Base-by-base conservation (phyloP, 1,140 invertebrate species). In the Riptortus pedestris region DNA sequence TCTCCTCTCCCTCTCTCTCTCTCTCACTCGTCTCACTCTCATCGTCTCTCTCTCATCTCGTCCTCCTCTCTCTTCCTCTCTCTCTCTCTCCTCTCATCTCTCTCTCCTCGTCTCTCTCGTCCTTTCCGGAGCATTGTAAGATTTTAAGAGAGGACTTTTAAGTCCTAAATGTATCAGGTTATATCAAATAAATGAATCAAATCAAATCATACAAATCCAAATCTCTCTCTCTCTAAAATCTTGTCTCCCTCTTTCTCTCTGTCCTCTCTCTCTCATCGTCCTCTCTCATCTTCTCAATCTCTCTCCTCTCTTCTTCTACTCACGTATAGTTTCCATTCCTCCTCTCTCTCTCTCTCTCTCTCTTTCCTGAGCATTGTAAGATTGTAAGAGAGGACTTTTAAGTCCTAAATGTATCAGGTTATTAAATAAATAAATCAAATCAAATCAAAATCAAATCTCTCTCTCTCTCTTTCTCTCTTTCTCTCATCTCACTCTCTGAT, bases 21-120 rank as follows among this genome's bases (percentile, higher is more conserved):
- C 57, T 11, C 28, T 59, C 22, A 5, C 20, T 28, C 22, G 5
- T 20, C 27, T 11, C 26, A 9, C 22, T 28, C 27, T 28, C 28
- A 9, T 31, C 29, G 7, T 60, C 66, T 29, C 63, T 65, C 29
- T 62, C 31, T 16, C 33, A 7, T 38, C 33, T 16, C 33, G 7
- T 16, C 33, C 33, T 38, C 33, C 33, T 16, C 33, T 16, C 33
- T 16, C 33, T 16, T 38, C 33, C 33, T 16, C 16, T 16, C 33
- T 16, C 33, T 16, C 16, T 16, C 16, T 16, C 33, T 16, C 16
- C 33, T 16, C 16, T 38, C 33, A 7, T 16, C 33, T 38, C 33
- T 16, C 33, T 16, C 33, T 38, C 33, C 33, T 16, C 33, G 7
- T 16, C 33, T 38, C 33, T 16, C 33, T n/a, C n/a, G n/a, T n/a